Percentiles rank a stretch among this genome's conserved stretches.
Conservation (phyloP, 2,888 invertebrate species). For the Aporophyla nigra region DNA sequence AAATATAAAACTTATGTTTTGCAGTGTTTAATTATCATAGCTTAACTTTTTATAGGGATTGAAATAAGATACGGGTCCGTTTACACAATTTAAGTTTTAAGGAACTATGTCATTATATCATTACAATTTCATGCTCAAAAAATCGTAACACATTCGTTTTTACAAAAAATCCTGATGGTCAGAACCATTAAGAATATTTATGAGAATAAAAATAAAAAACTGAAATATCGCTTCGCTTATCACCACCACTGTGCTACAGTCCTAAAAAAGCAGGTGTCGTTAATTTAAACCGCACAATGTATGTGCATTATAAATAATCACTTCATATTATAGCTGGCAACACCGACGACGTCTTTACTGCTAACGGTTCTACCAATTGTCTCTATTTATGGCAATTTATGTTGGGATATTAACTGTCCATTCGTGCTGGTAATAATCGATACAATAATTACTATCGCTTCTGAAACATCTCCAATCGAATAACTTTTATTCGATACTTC, state of each 20-base stretch:
- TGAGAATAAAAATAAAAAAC: too few species aligned
- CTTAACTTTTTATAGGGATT: background rate
- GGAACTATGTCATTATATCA: background rate
- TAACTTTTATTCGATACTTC: constrained; percentile 6
- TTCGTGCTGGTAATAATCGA: constrained; percentile 19
- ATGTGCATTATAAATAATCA: constrained; percentile 75
- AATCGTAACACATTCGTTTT: too few species aligned
- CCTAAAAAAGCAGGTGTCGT: constrained; percentile 72
- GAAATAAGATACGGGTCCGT: background rate
- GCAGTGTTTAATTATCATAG: background rate
- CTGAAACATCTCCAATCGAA: constrained; percentile 16
- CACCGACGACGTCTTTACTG: constrained; percentile 42
- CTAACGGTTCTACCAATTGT: constrained; percentile 62
- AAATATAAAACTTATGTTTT: background rate
- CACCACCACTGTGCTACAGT: background rate
- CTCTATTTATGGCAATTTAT: constrained; percentile 58
- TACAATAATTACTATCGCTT: constrained; percentile 8
- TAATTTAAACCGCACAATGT: constrained; percentile 80
- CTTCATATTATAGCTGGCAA: constrained; percentile 71
- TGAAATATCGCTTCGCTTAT: constrained; percentile 14
- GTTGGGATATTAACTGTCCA: constrained; percentile 21
- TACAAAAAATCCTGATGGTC: too few species aligned
- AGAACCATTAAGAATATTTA: too few species aligned
- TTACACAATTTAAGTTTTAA: background rate
- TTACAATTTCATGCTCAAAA: too few species aligned